Evolutionary conservation across 2,113 vertebrate species (phyloP).

Genomic region (Podilymbus podiceps): DNA sequence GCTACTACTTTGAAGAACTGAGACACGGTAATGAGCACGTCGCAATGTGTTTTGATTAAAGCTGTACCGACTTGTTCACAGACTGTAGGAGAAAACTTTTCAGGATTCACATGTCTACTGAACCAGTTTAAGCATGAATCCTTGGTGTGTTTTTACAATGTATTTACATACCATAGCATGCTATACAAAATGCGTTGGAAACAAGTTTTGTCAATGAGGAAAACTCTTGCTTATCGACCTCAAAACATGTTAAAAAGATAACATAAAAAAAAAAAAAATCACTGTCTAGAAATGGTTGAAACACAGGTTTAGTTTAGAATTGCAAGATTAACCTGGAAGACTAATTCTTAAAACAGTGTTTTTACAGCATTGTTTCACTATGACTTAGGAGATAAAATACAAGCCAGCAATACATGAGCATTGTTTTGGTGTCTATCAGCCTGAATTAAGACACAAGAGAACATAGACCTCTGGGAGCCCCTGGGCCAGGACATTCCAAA

Average conservation of each 20-base stretch:
- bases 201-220: not conserved
- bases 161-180: not conserved
- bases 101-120: not conserved
- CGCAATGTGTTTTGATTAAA: not conserved
- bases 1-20: not conserved
- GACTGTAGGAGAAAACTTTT: not conserved
- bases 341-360: not conserved
- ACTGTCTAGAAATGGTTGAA: not conserved
- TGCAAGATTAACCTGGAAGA: not conserved
- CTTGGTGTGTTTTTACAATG: not conserved
- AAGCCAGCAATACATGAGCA: not conserved
- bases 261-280: not conserved
- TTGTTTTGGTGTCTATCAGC: not conserved
- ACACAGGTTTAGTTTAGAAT: not conserved
- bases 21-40: not conserved
- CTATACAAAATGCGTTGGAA: not conserved
- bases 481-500: not conserved
- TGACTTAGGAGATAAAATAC: not conserved
- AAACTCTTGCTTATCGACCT: not conserved
- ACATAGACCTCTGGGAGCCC: fast-evolving
- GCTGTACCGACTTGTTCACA: not conserved
- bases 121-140: not conserved
- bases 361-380: not conserved
- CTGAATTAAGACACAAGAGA: not conserved
- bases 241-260: not conserved